Base-by-base conservation (phyloP, 2,113 vertebrate genomes). In the Phycodurus eques region DNA sequence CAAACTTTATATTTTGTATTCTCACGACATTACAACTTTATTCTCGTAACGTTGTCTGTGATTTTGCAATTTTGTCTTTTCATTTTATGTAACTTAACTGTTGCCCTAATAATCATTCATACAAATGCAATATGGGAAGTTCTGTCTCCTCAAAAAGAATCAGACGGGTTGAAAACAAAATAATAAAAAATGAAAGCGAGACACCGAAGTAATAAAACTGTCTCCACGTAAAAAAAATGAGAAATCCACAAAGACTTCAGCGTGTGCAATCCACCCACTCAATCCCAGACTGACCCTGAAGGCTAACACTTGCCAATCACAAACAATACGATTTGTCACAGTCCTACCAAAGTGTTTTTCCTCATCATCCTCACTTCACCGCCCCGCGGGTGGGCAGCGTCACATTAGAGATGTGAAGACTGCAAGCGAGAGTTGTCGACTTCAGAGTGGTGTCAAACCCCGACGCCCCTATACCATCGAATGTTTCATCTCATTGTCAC, bases 321-420 rank as follows among this genome's bases (percentile, higher is more conserved):
- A 80, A 76, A 78, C 79, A 86, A 78, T 61, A 82, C 17, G 75
- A 78, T 60, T 63, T 75, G 82, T 85, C 75, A 72, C 74, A 78
- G 59, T 71, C 73, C 71, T 66, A 80, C 56, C 76, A 56, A 84
- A 80, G 80, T 72, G 72, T 83, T 81, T 81, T 72, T 70, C 39
- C 75, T 64, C 57, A 39, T 76, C 62, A 31, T 78, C 35, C 43
- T 63, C 49, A 15, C 70, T 17, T 70, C 57, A 76, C 76, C 69
- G 73, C 71, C 67, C 69, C 51, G 69, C 74, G 81, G 79, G 78
- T 75, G 83, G 76, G 56, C 35, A 66, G 77, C 78, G 82, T 64
- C 19, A 79, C 74, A 84, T 88, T 88, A 82, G 56, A 82, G 83
- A 85, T 88, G 88, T 83, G 44, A 87, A 88, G 76, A 82, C 85